A percentile compares a stretch with the other conserved stretches of the same genome.
Evolutionary conservation across 2,797 vertebrate species (phyloP).

Genomic region (Balearica regulorum): DNA sequence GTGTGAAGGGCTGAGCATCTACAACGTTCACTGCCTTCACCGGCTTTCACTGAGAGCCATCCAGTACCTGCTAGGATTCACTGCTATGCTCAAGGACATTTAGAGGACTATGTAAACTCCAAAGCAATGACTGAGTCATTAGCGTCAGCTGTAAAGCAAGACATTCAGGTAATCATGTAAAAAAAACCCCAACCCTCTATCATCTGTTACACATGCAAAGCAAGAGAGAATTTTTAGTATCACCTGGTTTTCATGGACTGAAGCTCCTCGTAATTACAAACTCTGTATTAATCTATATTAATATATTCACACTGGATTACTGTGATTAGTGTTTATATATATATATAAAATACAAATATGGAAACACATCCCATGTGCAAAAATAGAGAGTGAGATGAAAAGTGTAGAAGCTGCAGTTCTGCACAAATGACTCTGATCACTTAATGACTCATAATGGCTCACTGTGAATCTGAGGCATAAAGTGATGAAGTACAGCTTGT

Average conservation of each 20-base stretch:
- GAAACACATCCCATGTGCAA: slow-evolving; percentile 37
- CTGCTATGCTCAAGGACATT: neutral
- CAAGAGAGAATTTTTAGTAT: neutral
- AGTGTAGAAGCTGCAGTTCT: slow-evolving; percentile 43
- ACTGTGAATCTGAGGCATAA: slow-evolving; percentile 6
- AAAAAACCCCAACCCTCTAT: neutral
- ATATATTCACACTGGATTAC: slow-evolving; percentile 40
- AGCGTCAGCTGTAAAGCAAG: neutral
- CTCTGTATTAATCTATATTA: slow-evolving; percentile 36
- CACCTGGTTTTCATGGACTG: neutral
- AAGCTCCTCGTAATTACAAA: neutral
- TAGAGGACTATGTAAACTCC: neutral
- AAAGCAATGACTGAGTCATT: neutral
- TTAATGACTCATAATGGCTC: slow-evolving; percentile 72
- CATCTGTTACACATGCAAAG: neutral
- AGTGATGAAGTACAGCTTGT: slow-evolving; percentile 59
- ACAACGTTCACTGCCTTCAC: neutral
- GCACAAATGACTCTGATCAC: slow-evolving; percentile 62
- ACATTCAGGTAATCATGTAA: neutral
- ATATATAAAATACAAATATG: slow-evolving; percentile 10
- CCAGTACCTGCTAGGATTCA: neutral
- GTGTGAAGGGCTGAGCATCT: neutral
- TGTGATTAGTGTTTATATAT: slow-evolving; percentile 33
- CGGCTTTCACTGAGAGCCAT: neutral
- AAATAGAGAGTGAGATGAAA: slow-evolving; percentile 62